These are phyloP conservation scores for Sinocyclocheilus grahami DNA, from an alignment of 2,113 vertebrate genomes.

Conservation along the genomic window DNA sequence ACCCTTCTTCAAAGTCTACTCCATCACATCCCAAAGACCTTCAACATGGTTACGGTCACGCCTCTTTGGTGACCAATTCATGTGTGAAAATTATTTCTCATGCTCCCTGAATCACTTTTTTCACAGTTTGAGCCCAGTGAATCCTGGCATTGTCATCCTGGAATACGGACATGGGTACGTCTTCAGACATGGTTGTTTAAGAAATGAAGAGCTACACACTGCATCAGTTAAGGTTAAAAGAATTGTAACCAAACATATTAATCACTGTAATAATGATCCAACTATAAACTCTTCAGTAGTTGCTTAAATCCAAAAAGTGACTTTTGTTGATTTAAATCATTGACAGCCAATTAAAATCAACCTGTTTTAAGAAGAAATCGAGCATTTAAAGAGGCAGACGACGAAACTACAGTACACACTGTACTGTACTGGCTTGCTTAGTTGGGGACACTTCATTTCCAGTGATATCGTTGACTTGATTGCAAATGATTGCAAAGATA, in stretches of 20 bases:
- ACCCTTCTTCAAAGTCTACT: not conserved
- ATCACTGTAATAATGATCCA: not conserved
- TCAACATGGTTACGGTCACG: not conserved
- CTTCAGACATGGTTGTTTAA: not conserved
- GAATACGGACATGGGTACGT: not conserved
- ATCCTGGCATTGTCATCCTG: not conserved
- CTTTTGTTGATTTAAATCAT: not conserved
- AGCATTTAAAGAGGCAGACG: not conserved
- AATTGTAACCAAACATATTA: not conserved
- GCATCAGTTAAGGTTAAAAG: not conserved
- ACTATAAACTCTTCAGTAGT: not conserved
- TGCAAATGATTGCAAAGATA: no score
- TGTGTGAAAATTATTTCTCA: not conserved
- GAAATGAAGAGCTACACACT: not conserved
- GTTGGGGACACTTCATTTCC: no score
- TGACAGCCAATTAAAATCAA: not conserved
- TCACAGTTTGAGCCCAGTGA: not conserved
- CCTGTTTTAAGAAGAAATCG: not conserved
- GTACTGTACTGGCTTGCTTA: no score
- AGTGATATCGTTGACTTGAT: no score
- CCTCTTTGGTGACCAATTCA: not conserved
- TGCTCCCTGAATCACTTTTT: not conserved
- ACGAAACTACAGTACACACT: not conserved
- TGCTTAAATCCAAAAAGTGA: not conserved
- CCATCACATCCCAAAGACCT: not conserved